Base-by-base conservation (phyloP, 2,113 vertebrate genomes). In the Jaculus jaculus region DNA sequence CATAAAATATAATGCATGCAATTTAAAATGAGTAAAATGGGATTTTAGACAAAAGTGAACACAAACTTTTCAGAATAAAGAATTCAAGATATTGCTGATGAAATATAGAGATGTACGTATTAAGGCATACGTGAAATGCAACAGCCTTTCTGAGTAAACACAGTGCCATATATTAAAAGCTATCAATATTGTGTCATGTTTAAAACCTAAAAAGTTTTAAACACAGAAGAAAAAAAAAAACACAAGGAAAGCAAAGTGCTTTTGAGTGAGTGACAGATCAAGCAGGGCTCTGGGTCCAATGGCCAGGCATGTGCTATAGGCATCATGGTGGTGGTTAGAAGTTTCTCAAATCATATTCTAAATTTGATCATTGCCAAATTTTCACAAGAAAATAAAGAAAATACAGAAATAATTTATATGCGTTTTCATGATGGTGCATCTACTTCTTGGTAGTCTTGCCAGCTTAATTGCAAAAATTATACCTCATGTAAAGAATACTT, bases 221-320 rank as follows among this genome's bases (percentile, higher is more conserved):
- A 85, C 69, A 85, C 23, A 12, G n/a, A 51, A 61, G 39, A 60
- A 47, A 82, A 68, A 80, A 17, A 1, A 34, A n/a, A n/a, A n/a
- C n/a, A n/a, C n/a, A n/a, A 92, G 78, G 77, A 24, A 84, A 87
- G 54, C 32, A 95, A 73, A n/a, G 87, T 94, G 89, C 87, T 90
- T 82, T 51, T 47, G 95, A 92, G 74, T 94, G 92, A 92, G 47
- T 93, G 91, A 89, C 7, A 51, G 92, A 37, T 92, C 65, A 91
- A 96, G 83, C 28, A 74, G 51, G 81, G 71, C 51, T 79, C 17
- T 39, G 90, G 94, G 89, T 72, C 77, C 94, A 92, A 80, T 79
- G 91, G 95, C 11, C 79, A 80, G 84, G 84, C 66, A 26, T 42
- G 83, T 89, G 20, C 75, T 68, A n/a, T 51, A 30, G 86, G 92